Evolutionary conservation across 2,888 invertebrate species (phyloP), one percentile per base, ranked within the genome.

Genomic region (Phortica magna): DNA sequence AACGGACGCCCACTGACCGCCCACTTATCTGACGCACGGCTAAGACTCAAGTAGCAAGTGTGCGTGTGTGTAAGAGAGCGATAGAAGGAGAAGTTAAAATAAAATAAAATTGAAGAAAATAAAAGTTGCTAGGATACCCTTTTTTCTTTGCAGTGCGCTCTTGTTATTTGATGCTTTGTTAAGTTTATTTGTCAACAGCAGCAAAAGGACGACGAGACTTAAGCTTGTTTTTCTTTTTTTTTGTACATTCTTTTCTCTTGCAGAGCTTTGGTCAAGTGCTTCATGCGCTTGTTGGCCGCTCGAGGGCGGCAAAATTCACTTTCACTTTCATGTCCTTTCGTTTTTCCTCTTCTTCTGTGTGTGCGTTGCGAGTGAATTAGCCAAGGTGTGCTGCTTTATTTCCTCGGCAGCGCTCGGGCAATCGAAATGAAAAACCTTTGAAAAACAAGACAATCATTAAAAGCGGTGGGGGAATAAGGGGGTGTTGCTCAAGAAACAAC

Each of bases 81-180:
- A 31, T 4, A 31, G 31, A 31, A 31, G 31, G 31, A 31, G 31
- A 31, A 31, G 31, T 31, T 31, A 31, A 31, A 31, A 31, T 4
- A 31, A 31, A 31, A 31, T 4, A 31, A 31, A 31, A 31, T 31
- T 31, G 3, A 31, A 31, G 31, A 61, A 61, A 22, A 10, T 61
- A 10, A 19, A 65, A 17, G 74, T 74, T 67, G 74, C 74, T 67
- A 74, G 74, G 74, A 74, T 74, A 73, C 73, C 73, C 73, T 73
- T 73, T 73, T 59, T 17, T 31, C 31, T 31, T 31, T 31, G 5
- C 31, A 17, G 41, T 12, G 48, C 67, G 79, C 76, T 81, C 79
- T 31, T 31, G 85, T 86, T 84, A 88, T 86, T 84, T 86, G 88
- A 88, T 86, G 86, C 86, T 88, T 86, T 86, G 87, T 86, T 86